Evolutionary conservation across 2,888 invertebrate genomes (phyloP), one percentile per base, ranked within the genome.

Genomic region (Megaustenia siamemsis): DNA sequence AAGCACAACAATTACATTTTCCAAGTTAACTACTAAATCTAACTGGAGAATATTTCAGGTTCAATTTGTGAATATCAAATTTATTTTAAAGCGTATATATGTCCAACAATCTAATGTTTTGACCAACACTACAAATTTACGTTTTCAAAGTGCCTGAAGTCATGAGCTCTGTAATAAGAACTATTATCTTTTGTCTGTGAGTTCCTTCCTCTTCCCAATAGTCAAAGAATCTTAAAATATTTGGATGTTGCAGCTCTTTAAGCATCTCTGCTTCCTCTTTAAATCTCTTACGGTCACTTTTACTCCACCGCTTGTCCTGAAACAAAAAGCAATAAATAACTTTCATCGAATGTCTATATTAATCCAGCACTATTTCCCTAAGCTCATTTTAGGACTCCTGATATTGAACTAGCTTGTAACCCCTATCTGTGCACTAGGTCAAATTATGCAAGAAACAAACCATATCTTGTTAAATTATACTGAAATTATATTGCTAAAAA

Each of bases 121-220:
- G n/a, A n/a, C 4, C 28, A 60, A 60, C 5, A 60, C 28, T 60
- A 63, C 28, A 63, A 32, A 66, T 82, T 89, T 95, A 98, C 97
- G 99, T 98, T 95, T 99, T 99, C 32, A 99, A 95, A 45, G 99
- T 99, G 88, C 99, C 99, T 63, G 99, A 99, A 87, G 99, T 97
- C 99, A 99, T 99, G 82, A 99, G 96, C 95, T 99, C 99, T 0
- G 99, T 99, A 91, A 99, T 99, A 90, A 99, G 96, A 84, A 99
- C 99, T 92, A 99, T 98, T 94, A 98, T 98, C 95, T 98, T 98
- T 94, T 97, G 97, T 94, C 98, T 98, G 63, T 97, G 96, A 87
- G 96, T 96, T 66, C 96, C 96, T n/a, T 92, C 89, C 83, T 97
- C 97, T 95, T 99, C 99, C 99, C 99, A 99, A 94, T 99, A 99